Evolutionary conservation across 2,113 vertebrate species (phyloP).

Genomic region (Hoplias malabaricus): DNA sequence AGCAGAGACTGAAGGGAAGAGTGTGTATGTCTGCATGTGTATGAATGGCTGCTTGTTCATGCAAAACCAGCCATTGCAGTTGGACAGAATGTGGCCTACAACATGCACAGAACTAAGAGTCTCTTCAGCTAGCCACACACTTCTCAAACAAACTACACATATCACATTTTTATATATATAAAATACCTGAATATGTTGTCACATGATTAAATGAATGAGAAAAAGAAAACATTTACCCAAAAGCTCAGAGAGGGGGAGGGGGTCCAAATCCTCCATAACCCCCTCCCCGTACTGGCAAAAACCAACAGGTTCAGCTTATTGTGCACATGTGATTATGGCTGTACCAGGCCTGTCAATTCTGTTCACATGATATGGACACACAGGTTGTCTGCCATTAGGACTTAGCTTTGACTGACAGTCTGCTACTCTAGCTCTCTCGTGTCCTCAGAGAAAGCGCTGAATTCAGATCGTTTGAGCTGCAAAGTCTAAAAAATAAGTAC

Average conservation of each 20-base stretch:
- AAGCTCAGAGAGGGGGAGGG: slow-evolving; percentile 35
- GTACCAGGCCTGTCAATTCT: slow-evolving; percentile 40
- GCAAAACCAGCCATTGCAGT: slow-evolving; percentile 39
- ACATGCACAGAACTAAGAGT: slow-evolving; percentile 33
- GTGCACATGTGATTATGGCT: slow-evolving; percentile 53
- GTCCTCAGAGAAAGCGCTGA: slow-evolving; percentile 25
- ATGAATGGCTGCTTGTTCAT: slow-evolving; percentile 8
- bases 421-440: slow-evolving; percentile 28
- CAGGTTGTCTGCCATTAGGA: slow-evolving; percentile 27
- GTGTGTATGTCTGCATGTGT: slow-evolving; percentile 21
- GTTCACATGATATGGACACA: slow-evolving; percentile 44
- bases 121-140: slow-evolving; percentile 46
- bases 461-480: slow-evolving; percentile 16
- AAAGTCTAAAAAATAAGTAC: slow-evolving; percentile 39
- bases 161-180: slow-evolving; percentile 48
- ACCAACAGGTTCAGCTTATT: slow-evolving; percentile 50
- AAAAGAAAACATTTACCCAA: slow-evolving; percentile 50
- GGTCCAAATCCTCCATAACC: slow-evolving; percentile 34
- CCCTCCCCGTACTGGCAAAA: slow-evolving; percentile 45
- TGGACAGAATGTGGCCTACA: slow-evolving; percentile 39
- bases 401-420: slow-evolving; percentile 32
- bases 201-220: slow-evolving; percentile 50
- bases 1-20: slow-evolving; percentile 53
- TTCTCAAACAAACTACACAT: slow-evolving; percentile 42
- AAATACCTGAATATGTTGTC: slow-evolving; percentile 62